phyloP scores from a whole-genome alignment of 2,888 invertebrate species.

The Gortyna flavago region DNA sequence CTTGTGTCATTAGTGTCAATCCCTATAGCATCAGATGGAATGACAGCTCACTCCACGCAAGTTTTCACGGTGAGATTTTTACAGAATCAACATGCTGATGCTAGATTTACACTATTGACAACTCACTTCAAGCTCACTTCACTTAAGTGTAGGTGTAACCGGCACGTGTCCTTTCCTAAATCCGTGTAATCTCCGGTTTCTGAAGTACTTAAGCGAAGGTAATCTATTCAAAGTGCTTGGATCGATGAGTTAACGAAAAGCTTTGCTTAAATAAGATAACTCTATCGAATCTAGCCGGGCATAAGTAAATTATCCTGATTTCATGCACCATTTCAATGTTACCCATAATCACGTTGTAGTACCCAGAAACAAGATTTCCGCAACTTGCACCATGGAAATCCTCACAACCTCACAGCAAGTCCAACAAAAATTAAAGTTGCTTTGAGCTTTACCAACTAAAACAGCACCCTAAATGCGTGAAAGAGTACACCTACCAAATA shows the following conservation, averaged over 20 bases:
- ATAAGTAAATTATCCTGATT: background rate
- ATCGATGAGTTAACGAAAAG: background rate
- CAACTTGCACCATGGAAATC: background rate
- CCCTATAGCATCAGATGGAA: too few species aligned
- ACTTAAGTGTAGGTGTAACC: background rate
- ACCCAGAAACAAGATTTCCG: conserved; percentile 1
- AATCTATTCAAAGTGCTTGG: background rate
- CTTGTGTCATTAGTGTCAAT: background rate
- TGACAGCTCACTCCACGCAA: too few species aligned
- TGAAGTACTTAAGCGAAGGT: background rate
- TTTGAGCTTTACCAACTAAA: conserved; percentile 19
- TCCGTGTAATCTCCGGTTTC: background rate
- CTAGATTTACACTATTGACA: background rate
- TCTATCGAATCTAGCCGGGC: background rate
- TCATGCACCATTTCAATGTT: conserved; percentile 3
- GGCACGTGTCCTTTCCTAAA: background rate
- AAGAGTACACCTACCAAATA: too few species aligned
- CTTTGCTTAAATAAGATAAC: background rate
- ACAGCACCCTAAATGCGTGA: too few species aligned
- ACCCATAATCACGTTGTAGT: background rate
- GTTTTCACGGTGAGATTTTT: too few species aligned
- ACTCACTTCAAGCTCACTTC: background rate
- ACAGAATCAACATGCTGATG: too few species aligned
- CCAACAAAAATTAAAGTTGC: conserved; percentile 1
- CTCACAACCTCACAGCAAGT: background rate